Evolutionary conservation across 2,888 invertebrate species (phyloP).

Genomic region (Quadroppia sp.): DNA sequence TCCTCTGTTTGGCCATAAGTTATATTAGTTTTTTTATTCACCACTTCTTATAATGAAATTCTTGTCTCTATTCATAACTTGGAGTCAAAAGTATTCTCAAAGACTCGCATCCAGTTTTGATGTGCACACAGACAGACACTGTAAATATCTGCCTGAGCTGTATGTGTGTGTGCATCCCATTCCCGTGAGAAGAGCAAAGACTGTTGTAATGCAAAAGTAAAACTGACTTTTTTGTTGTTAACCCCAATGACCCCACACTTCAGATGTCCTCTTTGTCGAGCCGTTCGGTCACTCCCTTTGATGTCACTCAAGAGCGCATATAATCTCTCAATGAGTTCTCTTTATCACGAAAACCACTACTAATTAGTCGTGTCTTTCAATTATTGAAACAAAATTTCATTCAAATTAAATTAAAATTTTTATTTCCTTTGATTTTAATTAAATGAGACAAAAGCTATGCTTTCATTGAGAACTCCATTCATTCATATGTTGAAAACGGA

Average conservation of each 20-base stretch:
- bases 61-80: neutral
- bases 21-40: neutral
- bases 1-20: neutral
- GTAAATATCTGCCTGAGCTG: neutral
- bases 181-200: constrained; percentile 7
- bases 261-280: neutral
- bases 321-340: neutral
- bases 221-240: neutral
- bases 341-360: neutral
- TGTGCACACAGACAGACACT: too few species aligned
- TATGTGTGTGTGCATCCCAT: neutral
- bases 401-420: neutral
- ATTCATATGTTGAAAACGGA: too few species aligned
- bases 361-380: constrained; percentile 14
- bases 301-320: neutral
- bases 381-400: neutral
- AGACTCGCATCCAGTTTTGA: too few species aligned
- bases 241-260: constrained; percentile 21
- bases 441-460: too few species aligned
- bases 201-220: neutral
- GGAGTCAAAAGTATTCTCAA: too few species aligned
- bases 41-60: neutral
- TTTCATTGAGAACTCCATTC: too few species aligned
- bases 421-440: neutral
- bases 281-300: neutral